A percentile compares a stretch with the other conserved stretches of the same genome.
Conservation (phyloP, 2,888 invertebrate genomes). For the Callosobruchus maculatus region DNA sequence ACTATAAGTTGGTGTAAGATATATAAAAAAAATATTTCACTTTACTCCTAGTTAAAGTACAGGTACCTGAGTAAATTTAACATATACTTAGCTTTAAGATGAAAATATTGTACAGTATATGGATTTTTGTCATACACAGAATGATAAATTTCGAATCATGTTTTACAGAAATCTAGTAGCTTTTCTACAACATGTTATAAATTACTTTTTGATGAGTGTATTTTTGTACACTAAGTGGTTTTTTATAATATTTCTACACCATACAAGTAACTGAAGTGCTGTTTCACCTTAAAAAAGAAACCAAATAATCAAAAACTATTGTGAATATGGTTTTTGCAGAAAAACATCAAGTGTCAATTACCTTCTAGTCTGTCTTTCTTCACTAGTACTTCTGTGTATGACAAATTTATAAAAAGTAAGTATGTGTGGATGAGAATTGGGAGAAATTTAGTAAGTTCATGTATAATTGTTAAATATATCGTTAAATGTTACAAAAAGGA, state of each 20-base stretch:
- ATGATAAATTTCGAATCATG: too few relatives aligned
- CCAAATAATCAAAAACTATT: too few relatives aligned
- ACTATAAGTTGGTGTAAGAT: background rate
- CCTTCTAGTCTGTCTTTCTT: background rate
- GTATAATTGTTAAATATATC: slow-evolving; percentile 34
- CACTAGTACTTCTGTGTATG: background rate
- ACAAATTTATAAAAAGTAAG: background rate
- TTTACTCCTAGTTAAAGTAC: background rate
- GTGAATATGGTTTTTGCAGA: background rate
- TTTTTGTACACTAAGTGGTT: background rate
- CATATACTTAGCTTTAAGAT: background rate
- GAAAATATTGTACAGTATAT: background rate
- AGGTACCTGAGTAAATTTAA: background rate
- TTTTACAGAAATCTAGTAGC: background rate
- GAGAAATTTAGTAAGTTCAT: slow-evolving; percentile 9
- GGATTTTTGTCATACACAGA: background rate
- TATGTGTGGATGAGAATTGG: background rate
- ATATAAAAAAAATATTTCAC: background rate
- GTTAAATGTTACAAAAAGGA: slow-evolving; percentile 32
- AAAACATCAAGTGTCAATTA: background rate
- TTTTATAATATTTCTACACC: background rate
- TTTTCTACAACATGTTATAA: background rate
- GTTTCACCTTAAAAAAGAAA: background rate
- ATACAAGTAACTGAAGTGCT: background rate
- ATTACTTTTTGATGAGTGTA: too few relatives aligned